These are phyloP conservation scores for Bothrops jararaca DNA, from an alignment of 2,113 vertebrate species.

Conservation along the genomic window DNA sequence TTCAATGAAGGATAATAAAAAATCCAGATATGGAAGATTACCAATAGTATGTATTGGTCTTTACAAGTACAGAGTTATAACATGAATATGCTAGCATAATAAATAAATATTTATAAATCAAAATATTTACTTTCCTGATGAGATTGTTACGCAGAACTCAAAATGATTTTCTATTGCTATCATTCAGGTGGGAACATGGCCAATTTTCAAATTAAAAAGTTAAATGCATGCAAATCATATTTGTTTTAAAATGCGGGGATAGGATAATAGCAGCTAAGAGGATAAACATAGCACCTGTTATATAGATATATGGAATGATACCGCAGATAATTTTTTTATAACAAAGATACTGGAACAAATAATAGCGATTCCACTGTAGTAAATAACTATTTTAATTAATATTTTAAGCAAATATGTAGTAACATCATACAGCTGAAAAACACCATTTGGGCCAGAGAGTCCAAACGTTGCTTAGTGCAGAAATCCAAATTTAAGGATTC, in stretches of 20 bases:
- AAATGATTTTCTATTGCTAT: constrained; percentile 1
- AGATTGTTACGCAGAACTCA: neutral
- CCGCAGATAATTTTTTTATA: neutral
- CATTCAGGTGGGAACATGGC: neutral
- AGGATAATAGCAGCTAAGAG: neutral
- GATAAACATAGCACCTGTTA: neutral
- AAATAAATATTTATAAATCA: constrained; percentile 3
- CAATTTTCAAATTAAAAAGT: constrained; percentile 14
- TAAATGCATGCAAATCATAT: neutral
- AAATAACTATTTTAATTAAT: neutral
- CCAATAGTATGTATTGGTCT: constrained; percentile 3
- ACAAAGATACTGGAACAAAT: neutral
- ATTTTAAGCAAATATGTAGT: neutral
- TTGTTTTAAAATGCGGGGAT: constrained; percentile 2
- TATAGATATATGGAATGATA: neutral
- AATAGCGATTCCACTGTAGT: neutral
- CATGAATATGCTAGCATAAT: neutral
- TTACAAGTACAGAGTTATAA: neutral
- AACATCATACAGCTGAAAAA: neutral
- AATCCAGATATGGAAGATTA: constrained; percentile 11
- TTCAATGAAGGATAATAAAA: neutral
- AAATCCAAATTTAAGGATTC: neutral
- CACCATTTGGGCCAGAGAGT: neutral
- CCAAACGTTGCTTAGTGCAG: neutral
- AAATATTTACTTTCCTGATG: constrained; percentile 15